Base-by-base conservation (phyloP, 2,113 vertebrate species). In the Lepisosteus osseus region DNA sequence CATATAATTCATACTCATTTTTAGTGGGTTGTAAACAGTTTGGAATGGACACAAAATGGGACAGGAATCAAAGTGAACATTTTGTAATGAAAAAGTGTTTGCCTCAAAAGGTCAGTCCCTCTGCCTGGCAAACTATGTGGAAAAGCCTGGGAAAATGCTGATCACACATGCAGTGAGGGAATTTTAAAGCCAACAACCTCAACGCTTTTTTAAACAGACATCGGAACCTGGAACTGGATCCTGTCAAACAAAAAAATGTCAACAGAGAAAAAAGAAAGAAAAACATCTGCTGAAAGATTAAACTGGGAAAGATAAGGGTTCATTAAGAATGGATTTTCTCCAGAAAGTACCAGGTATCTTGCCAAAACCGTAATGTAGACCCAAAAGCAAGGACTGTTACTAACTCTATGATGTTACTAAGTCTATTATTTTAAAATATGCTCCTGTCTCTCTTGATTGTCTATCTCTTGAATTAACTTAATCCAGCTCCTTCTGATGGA, bases 1-100 rank as follows among this genome's bases (percentile, higher is more conserved):
- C 91, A 94, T 94, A 95, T 95, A 94, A 95, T 95, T 95, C 93
- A 94, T 93, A 91, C 91, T 91, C 92, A 92, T 92, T 94, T 95
- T 94, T 93, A 92, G 90, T 91, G 93, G 90, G 91, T 88, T 91
- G 89, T 94, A 94, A 95, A 94, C 91, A 93, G 90, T 93, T 95
- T 93, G 94, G 92, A 94, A 93, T 93, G 92, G 94, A 91, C 90
- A 90, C 93, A 91, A 91, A 93, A 92, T 93, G 92, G 94, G 90
- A 92, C 87, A 90, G 91, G 93, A 94, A 95, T 95, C 94, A 95
- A 94, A 95, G 94, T 91, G 90, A 93, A 89, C 92, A 89, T 93
- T 95, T 93, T 92, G 90, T 92, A 90, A 91, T 93, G 90, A 95
- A 93, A 94, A 95, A 93, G 93, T 92, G 90, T 93, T 92, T 94